Evolutionary conservation across 2,797 vertebrate genomes (phyloP), one percentile per base, ranked within the genome.

Genomic region (Epinephelus malabaricus): DNA sequence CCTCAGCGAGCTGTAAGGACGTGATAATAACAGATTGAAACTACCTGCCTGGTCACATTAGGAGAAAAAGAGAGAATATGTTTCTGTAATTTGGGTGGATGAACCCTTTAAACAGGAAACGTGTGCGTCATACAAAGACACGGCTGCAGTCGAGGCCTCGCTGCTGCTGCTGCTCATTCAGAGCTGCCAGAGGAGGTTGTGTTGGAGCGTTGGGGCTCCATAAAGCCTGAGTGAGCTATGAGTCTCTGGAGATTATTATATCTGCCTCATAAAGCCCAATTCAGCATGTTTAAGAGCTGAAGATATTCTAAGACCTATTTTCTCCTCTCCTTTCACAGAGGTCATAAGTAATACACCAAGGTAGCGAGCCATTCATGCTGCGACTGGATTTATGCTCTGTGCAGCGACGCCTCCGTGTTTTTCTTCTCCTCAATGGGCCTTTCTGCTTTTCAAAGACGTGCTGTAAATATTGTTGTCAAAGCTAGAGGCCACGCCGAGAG

Each of bases 221-320:
- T 84, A 70, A 90, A 92, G 79, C 83, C 30, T 13, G 1, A 75
- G 82, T 86, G 89, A 92, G 82, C 88, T 92, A 90, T 13, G 81
- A 83, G 86, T 82, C 92, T 90, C 91, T 56, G 66, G 90, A 88
- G 94, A 85, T 91, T 83, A 86, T 86, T 94, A 83, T 87, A 92
- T 92, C 92, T 79, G 59, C 82, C 80, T 86, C 86, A 88, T 93
- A 86, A 94, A 94, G 89, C 76, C 62, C 73, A 73, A 25, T 74
- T 61, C 40, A 73, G 55, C 78, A 50, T 76, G 73, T 92, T 90
- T 86, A 86, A 85, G 87, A 89, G 68, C 43, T 80, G 71, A 64
- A 90, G 88, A 88, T 86, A 81, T 90, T 89, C 87, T 86, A 59
- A 82, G 62, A 73, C 63, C 74, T 46, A 50, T 77, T 88, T 87